Evolutionary conservation across 1,140 invertebrate species (phyloP).

Genomic region (Rhopalosiphum padi): DNA sequence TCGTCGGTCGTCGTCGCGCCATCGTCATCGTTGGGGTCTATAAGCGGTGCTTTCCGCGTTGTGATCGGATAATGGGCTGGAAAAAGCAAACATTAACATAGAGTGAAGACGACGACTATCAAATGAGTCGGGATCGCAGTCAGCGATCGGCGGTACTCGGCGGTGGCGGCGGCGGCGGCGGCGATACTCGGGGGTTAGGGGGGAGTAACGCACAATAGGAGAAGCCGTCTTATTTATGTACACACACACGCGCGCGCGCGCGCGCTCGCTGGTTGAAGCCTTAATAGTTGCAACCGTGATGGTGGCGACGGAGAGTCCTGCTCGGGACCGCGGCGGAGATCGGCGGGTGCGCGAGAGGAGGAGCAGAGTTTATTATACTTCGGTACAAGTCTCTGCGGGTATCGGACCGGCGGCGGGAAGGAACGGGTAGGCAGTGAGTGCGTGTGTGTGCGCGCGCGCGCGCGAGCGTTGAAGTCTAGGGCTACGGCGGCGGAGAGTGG

Average conservation of each 20-base stretch:
- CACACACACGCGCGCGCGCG: not conserved
- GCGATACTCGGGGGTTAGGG: not conserved
- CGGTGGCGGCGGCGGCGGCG: not conserved
- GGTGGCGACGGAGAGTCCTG: not conserved
- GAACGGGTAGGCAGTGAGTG: not conserved
- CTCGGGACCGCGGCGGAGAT: not conserved
- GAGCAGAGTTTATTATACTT: not conserved
- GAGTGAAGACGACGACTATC: not conserved
- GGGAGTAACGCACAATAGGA: constrained; percentile 41
- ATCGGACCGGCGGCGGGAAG: not conserved
- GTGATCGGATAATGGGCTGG: constrained; percentile 26
- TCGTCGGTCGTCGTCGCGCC: not conserved
- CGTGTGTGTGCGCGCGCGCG: not conserved
- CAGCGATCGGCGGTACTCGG: not conserved
- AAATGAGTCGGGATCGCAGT: no score
- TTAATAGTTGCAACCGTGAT: constrained; percentile 50
- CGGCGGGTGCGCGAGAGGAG: not conserved
- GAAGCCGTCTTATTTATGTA: constrained; percentile 56
- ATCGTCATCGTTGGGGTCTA: not conserved
- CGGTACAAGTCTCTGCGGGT: not conserved
- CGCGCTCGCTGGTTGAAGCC: not conserved
- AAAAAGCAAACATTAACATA: constrained; percentile 41
- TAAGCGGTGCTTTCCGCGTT: not conserved
- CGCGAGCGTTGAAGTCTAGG: not conserved
- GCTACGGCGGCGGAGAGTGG: not conserved